A percentile compares a stretch with the other conserved stretches of the same genome.
Evolutionary conservation across 1,140 invertebrate species (phyloP).

Genomic region (Ephestia elutella): DNA sequence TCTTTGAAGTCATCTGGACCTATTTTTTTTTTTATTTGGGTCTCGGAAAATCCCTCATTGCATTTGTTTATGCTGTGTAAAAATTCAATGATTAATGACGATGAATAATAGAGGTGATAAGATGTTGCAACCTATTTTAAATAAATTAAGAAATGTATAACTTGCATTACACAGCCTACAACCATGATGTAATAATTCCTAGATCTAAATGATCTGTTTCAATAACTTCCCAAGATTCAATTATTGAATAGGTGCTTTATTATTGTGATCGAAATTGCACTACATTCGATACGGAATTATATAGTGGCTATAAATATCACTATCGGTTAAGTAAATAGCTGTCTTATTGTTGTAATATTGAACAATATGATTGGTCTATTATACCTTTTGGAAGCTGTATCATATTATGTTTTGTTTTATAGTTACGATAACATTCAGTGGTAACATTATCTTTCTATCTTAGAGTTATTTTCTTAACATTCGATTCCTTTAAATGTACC

Average conservation of each 20-base stretch:
- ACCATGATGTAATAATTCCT: conserved; percentile 51
- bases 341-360: conserved; percentile 4
- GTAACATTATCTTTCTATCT: no score
- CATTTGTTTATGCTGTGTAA: no score
- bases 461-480: no score
- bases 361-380: conserved; percentile 2
- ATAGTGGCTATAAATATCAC: background rate
- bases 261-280: conserved; percentile 18
- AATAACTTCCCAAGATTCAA: conserved; percentile 30
- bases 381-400: background rate
- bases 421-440: no score
- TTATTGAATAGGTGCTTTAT: conserved; percentile 29
- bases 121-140: no score
- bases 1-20: no score
- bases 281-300: background rate
- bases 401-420: background rate
- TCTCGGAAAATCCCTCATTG: no score
- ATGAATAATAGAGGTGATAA: no score
- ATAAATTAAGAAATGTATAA: conserved; percentile 55
- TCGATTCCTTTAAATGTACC: no score
- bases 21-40: no score
- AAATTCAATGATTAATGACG: no score
- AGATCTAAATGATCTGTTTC: conserved; percentile 41
- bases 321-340: conserved; percentile 4
- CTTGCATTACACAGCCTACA: conserved; percentile 42